Evolutionary conservation across 2,797 vertebrate genomes (phyloP), one percentile per base, ranked within the genome.

Genomic region (Vireo griseus): DNA sequence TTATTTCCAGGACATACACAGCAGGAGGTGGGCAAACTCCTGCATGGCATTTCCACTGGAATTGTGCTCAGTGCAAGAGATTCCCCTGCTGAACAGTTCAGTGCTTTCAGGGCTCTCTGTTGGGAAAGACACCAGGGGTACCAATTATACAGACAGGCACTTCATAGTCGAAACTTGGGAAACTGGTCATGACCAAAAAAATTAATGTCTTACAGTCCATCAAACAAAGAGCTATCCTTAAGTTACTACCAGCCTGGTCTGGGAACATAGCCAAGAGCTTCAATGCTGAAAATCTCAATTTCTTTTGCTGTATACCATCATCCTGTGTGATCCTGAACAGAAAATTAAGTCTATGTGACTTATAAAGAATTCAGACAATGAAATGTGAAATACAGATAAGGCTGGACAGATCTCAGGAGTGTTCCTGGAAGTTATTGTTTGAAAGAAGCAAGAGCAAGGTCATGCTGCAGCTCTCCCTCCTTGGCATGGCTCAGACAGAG

Each of bases 371-470:
- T 73, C 63, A 79, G 84, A 73, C 71, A 85, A 89, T 63, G 37
- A 89, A 82, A 79, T 57, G 33, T 86, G 69, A 94, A 94, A 50
- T 69, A 89, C 5, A 73, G 67, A 86, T 86, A 85, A 81, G 57
- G 31, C 40, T 82, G 44, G 66, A 51, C 59, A 40, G 57, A 90
- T 86, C n/a, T 92, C 63, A 54, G 16, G 50, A 78, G 47, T 42
- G 92, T 62, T 94, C 77, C 69, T 91, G 59, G 66, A 68, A 84
- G 67, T 89, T 82, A 37, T 12, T 59, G 19, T 68, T 93, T 88
- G 71, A 88, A 93, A 80, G 71, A 66, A 89, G 61, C 39, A 28
- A 50, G 71, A 85, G 45, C 88, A 91, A 94, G 83, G 90, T 87
- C 67, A 88, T 5, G 1, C 77, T 88, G 66, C 39, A 76, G 47